Conservation (phyloP, 1,140 invertebrate species). For the Littorina saxatilis region DNA sequence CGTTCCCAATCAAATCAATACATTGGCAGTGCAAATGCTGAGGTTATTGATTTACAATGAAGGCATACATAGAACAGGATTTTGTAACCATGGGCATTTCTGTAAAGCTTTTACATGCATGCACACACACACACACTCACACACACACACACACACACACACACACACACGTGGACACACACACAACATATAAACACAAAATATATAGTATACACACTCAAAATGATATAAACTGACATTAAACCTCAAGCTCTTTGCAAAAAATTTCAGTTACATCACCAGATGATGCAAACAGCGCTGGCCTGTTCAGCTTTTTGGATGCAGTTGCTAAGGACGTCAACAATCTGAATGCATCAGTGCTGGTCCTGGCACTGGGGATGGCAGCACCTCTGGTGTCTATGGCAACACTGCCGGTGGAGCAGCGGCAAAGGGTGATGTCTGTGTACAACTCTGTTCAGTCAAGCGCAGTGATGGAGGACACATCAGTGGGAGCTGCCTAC, state of each 20-base stretch:
- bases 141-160: too few species aligned
- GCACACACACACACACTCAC: too few species aligned
- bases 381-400: conserved; percentile 1
- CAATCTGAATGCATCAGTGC: background rate
- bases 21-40: too few species aligned
- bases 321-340: background rate
- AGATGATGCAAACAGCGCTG: background rate
- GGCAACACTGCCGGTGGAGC: background rate
- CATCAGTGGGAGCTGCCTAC: conserved; percentile 29
- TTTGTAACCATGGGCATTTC: too few species aligned
- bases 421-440: background rate
- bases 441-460: conserved; percentile 11
- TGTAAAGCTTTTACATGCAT: too few species aligned
- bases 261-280: background rate
- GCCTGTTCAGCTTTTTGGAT: conserved; percentile 14
- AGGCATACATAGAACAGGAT: too few species aligned
- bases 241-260: too few species aligned
- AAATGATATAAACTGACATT: too few species aligned
- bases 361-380: conserved; percentile 18
- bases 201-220: too few species aligned
- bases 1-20: background rate
- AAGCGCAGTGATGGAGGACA: background rate
- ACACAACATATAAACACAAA: too few species aligned
- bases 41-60: too few species aligned
- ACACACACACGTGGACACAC: too few species aligned